phyloP scores from a whole-genome alignment of 2,888 invertebrate genomes.

The Phaedon cochleariae region DNA sequence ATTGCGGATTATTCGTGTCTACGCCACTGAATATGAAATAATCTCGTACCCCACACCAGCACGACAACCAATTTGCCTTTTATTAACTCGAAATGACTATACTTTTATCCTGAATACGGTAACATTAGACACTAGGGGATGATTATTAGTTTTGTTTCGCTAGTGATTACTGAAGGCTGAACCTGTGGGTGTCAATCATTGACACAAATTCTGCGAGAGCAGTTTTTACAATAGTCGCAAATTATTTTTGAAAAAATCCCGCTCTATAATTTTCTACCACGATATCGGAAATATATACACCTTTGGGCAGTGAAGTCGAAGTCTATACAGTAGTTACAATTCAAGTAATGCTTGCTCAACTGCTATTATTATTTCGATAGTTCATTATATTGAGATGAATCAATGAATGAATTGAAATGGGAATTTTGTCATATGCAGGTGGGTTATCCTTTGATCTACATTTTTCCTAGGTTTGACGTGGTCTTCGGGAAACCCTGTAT shows the following conservation, averaged over 20 bases:
- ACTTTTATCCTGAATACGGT: constrained; percentile 1
- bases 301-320: too few species aligned
- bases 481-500: too few species aligned
- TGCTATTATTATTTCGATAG: too few species aligned
- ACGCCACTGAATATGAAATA: neutral
- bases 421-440: too few species aligned
- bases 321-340: too few species aligned
- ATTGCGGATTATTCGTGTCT: too few species aligned
- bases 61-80: constrained; percentile 35
- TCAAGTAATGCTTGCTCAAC: too few species aligned
- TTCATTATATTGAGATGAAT: too few species aligned
- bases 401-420: too few species aligned
- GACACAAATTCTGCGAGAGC: neutral
- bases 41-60: constrained; percentile 21
- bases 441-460: too few species aligned
- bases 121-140: constrained; percentile 3
- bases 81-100: constrained; percentile 35
- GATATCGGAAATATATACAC: neutral
- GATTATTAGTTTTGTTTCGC: constrained; percentile 10
- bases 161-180: neutral
- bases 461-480: too few species aligned
- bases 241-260: neutral
- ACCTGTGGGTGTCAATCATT: neutral
- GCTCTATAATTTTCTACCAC: neutral
- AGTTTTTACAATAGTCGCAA: neutral